These are phyloP conservation scores for Allacma fusca DNA, from an alignment of 2,888 invertebrate species.

Conservation along the genomic window DNA sequence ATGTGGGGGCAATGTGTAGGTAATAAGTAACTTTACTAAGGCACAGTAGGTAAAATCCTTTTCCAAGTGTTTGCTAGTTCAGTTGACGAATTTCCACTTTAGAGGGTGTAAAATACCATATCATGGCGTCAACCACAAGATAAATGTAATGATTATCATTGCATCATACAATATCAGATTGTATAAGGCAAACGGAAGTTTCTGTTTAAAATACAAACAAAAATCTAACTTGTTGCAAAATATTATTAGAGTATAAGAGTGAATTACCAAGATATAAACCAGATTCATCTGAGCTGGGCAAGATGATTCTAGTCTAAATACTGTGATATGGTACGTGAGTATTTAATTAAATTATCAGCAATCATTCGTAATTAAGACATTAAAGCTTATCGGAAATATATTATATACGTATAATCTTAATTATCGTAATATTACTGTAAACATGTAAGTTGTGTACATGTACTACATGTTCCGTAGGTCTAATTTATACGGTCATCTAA, in stretches of 20 bases:
- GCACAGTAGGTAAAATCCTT: too few relatives aligned
- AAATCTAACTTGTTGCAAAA: neutral
- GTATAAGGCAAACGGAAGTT: neutral
- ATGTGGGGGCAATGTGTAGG: too few relatives aligned
- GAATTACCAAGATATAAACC: neutral
- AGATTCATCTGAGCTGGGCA: constrained; percentile 47
- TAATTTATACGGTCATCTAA: too few relatives aligned
- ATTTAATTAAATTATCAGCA: constrained; percentile 43
- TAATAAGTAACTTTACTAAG: too few relatives aligned
- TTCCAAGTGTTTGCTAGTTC: too few relatives aligned
- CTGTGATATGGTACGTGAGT: constrained; percentile 52
- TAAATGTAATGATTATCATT: neutral
- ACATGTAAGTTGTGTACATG: neutral
- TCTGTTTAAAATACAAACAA: neutral
- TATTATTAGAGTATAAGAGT: too few relatives aligned
- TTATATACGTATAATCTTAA: neutral
- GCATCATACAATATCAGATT: neutral
- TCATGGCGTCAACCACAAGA: neutral
- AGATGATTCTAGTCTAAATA: constrained; percentile 51
- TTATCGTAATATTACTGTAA: neutral
- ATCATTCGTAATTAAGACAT: constrained; percentile 46
- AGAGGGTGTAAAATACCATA: constrained; percentile 2
- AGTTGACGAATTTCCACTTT: neutral
- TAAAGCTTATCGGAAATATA: neutral
- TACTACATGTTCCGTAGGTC: neutral